Evolutionary conservation across 1,140 invertebrate species (phyloP).

Genomic region (Drosophila yakuba): DNA sequence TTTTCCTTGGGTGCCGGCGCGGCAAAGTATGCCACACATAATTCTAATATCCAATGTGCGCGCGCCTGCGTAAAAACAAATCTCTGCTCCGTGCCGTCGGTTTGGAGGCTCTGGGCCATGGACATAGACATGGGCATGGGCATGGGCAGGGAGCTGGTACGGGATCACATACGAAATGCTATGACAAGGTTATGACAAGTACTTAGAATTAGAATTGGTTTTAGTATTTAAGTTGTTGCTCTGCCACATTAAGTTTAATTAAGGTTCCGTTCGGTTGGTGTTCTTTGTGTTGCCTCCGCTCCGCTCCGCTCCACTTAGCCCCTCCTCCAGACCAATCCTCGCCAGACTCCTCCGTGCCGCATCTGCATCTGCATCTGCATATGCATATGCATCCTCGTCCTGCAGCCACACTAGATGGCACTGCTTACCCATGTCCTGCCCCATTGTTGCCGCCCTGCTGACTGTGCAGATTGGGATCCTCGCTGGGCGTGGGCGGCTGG

Average conservation of each 20-base stretch:
- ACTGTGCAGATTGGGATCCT: slow-evolving; percentile 57
- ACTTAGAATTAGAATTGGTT: slow-evolving; percentile 48
- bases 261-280: slow-evolving; percentile 44
- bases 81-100: slow-evolving; percentile 13
- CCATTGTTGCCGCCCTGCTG: slow-evolving; percentile 69
- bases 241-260: slow-evolving; percentile 57
- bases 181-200: slow-evolving; percentile 4
- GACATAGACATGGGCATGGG: slow-evolving; percentile 16
- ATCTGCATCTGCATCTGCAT: not conserved
- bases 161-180: slow-evolving; percentile 27
- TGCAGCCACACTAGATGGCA: slow-evolving; percentile 1
- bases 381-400: not conserved
- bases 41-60: slow-evolving; percentile 53
- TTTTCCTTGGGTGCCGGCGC: slow-evolving; percentile 32
- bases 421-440: slow-evolving; percentile 69
- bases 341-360: slow-evolving; percentile 4
- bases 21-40: slow-evolving; percentile 50
- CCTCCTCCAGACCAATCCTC: slow-evolving; percentile 6
- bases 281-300: slow-evolving; percentile 40
- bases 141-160: slow-evolving; percentile 16
- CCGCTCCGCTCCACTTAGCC: slow-evolving; percentile 19
- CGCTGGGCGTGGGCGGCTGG: slow-evolving; percentile 86
- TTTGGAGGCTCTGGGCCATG: slow-evolving; percentile 11
- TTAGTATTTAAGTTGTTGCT: slow-evolving; percentile 51
- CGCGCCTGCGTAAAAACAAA: slow-evolving; percentile 39